Conservation (phyloP, 2,888 invertebrate species). For the Ethmia dodecea region DNA sequence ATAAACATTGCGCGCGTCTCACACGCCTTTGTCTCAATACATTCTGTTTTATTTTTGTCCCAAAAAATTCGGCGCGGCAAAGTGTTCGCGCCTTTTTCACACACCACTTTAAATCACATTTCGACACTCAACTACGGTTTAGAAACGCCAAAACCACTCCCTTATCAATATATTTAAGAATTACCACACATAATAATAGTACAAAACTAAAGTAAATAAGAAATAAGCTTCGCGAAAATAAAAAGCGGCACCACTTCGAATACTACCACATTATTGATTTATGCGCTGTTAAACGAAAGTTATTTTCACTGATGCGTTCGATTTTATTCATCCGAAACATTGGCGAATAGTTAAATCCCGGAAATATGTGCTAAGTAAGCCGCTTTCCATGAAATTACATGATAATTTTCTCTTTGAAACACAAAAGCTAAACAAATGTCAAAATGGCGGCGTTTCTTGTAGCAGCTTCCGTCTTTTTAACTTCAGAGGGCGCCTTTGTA, state of each 20-base stretch:
- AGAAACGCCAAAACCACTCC: slow-evolving; percentile 19
- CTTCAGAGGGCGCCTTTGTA: slow-evolving; percentile 53
- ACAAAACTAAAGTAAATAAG: slow-evolving; percentile 31
- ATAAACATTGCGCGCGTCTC: slow-evolving; percentile 21
- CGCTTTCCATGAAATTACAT: slow-evolving; percentile 45
- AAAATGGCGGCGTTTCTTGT: slow-evolving; percentile 74
- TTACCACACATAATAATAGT: slow-evolving; percentile 12
- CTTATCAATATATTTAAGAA: slow-evolving; percentile 18
- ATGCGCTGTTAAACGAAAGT: slow-evolving; percentile 40
- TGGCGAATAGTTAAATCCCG: slow-evolving; percentile 27
- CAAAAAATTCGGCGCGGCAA: slow-evolving; percentile 34
- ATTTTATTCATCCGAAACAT: slow-evolving; percentile 29
- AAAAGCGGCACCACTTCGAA: slow-evolving; percentile 74
- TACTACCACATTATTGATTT: slow-evolving; percentile 64
- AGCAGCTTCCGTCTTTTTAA: slow-evolving; percentile 28
- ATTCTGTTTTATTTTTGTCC: slow-evolving; percentile 35
- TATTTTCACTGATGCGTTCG: slow-evolving; percentile 34
- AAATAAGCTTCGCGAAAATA: slow-evolving; percentile 49
- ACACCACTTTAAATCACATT: slow-evolving; percentile 35
- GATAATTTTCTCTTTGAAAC: slow-evolving; percentile 51
- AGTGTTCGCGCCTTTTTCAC: slow-evolving; percentile 68
- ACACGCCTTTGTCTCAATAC: slow-evolving; percentile 36
- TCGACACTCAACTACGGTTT: slow-evolving; percentile 16
- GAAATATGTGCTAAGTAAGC: slow-evolving; percentile 35
- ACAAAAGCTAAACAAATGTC: slow-evolving; percentile 78